These are phyloP conservation scores for Xiphophorus maculatus DNA, from an alignment of 2,113 vertebrate genomes.

Conservation along the genomic window DNA sequence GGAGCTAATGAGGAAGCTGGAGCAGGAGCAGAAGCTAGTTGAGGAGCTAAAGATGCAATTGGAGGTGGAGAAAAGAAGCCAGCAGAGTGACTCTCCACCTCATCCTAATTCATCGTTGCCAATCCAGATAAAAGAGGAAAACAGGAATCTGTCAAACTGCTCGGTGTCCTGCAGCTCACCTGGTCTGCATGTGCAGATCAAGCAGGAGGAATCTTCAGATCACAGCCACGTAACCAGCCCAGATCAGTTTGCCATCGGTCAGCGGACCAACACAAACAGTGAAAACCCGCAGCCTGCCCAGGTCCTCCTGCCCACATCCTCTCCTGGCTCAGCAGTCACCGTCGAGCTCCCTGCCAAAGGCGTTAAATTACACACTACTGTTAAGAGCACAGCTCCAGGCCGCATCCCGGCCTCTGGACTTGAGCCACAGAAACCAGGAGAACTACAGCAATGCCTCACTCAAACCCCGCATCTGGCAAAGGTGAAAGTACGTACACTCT, in stretches of 20 bases:
- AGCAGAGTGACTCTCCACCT: slow-evolving; percentile 75
- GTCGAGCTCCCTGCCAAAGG: slow-evolving; percentile 82
- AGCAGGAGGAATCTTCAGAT: slow-evolving; percentile 65
- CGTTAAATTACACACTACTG: slow-evolving; percentile 78
- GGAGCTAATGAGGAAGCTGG: slow-evolving; percentile 93
- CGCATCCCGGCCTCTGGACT: slow-evolving; percentile 79
- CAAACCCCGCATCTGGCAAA: slow-evolving; percentile 82
- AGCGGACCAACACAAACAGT: slow-evolving; percentile 77
- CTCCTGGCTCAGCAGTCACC: slow-evolving; percentile 77
- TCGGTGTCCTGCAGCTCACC: slow-evolving; percentile 39
- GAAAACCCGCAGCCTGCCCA: slow-evolving; percentile 77
- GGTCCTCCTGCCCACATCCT: slow-evolving; percentile 83
- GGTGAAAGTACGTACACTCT: slow-evolving; percentile 77
- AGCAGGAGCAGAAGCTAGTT: slow-evolving; percentile 94
- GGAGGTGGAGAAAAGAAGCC: slow-evolving; percentile 92
- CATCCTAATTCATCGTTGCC: slow-evolving; percentile 38
- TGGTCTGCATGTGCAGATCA: slow-evolving; percentile 43
- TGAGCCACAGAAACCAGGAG: slow-evolving; percentile 77
- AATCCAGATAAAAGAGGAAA: slow-evolving; percentile 70
- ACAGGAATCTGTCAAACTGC: slow-evolving; percentile 49
- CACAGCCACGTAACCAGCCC: slow-evolving; percentile 58
- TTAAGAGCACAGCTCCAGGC: slow-evolving; percentile 73
- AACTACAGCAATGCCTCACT: slow-evolving; percentile 66
- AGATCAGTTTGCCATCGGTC: slow-evolving; percentile 80
- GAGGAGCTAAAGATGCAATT: slow-evolving; percentile 97